phyloP scores from a whole-genome alignment of 2,797 vertebrate species.

The Alcedo quadribrachys region DNA sequence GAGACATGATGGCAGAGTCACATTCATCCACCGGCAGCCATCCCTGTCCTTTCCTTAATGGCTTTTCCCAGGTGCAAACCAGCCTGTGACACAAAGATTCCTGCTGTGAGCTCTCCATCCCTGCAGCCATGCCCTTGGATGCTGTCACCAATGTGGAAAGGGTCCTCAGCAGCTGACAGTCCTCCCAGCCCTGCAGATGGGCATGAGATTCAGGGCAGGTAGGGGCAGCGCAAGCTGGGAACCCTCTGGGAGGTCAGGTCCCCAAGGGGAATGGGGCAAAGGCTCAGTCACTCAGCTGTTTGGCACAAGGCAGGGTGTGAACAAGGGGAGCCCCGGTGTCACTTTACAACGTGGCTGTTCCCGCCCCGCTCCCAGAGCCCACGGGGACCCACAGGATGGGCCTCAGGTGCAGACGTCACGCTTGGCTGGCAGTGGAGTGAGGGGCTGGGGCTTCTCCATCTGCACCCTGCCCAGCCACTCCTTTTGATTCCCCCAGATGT shows the following conservation, averaged over 20 bases:
- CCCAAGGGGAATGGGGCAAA: background rate
- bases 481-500: background rate
- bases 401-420: background rate
- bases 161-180: background rate
- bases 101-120: fast-evolving
- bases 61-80: background rate
- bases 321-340: slow-evolving; percentile 4
- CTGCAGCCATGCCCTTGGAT: background rate
- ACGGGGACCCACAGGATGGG: background rate
- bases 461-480: fast-evolving
- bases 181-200: background rate
- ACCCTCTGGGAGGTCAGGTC: background rate
- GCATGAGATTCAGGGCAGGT: fast-evolving
- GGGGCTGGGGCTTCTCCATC: background rate
- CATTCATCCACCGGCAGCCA: fast-evolving
- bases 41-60: fast-evolving
- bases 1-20: fast-evolving
- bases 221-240: fast-evolving
- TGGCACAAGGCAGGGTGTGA: slow-evolving; percentile 14
- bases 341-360: background rate
- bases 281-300: background rate
- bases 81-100: background rate
- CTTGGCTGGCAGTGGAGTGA: background rate
- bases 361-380: background rate
- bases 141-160: background rate